These are phyloP conservation scores for Athrips mouffetella DNA, from an alignment of 2,888 invertebrate genomes.

Conservation along the genomic window DNA sequence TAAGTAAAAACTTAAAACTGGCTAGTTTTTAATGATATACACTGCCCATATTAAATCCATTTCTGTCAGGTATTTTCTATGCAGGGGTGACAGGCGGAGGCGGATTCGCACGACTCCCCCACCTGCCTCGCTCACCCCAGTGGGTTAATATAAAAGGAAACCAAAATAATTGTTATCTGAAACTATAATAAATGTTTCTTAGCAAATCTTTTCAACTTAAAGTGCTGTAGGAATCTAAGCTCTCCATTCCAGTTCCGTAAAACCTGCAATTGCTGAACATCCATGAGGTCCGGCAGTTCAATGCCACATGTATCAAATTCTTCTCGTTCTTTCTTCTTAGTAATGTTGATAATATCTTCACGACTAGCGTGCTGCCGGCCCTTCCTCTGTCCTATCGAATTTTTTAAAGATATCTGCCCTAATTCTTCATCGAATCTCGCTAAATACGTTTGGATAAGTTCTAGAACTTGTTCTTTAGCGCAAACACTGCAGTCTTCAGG, in stretches of 20 bases:
- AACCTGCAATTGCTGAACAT: conserved; percentile 76
- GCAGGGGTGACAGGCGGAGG: too few species aligned
- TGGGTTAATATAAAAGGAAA: too few species aligned
- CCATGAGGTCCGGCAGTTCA: conserved; percentile 86
- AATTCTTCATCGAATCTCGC: conserved; percentile 85
- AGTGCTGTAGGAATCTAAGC: conserved; percentile 81
- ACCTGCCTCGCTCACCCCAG: too few species aligned
- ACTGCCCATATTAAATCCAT: too few species aligned
- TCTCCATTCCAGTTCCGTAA: conserved; percentile 84
- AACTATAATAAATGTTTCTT: conserved; percentile 49
- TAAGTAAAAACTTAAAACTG: too few species aligned
- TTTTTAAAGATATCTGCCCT: conserved; percentile 87
- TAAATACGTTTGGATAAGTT: conserved; percentile 77
- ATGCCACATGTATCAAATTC: conserved; percentile 89
- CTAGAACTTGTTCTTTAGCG: conserved; percentile 78
- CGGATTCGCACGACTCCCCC: too few species aligned
- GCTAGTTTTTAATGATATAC: too few species aligned
- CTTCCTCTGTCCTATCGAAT: conserved; percentile 85
- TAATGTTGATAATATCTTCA: conserved; percentile 87
- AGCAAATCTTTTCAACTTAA: conserved; percentile 80
- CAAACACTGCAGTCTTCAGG: conserved; percentile 74
- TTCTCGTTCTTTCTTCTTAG: conserved; percentile 83
- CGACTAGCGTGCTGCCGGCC: conserved; percentile 88
- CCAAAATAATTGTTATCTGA: too few species aligned
- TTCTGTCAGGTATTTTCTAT: too few species aligned